Evolutionary conservation across 2,797 vertebrate species (phyloP).

Genomic region (Naso thynnoides): DNA sequence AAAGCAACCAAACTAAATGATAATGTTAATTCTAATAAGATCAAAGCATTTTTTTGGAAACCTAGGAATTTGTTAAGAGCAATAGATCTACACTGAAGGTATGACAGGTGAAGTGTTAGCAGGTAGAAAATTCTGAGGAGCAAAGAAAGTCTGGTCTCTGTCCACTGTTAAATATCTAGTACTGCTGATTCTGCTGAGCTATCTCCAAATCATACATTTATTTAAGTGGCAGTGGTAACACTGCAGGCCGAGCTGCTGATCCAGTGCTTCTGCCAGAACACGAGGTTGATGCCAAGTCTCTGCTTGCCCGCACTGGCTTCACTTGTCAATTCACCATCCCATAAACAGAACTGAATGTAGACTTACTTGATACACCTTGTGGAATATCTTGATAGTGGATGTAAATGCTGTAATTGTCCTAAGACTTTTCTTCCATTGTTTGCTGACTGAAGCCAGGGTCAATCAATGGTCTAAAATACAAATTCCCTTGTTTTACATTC

Average conservation of each 20-base stretch:
- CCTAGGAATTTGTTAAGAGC: not conserved
- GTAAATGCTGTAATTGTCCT: constrained; percentile 14
- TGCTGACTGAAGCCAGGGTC: no score
- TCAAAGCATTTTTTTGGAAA: not conserved
- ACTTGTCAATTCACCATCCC: constrained; percentile 39
- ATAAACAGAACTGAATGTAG: constrained; percentile 40
- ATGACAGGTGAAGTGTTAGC: not conserved
- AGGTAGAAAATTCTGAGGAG: not conserved
- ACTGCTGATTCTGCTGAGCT: constrained; percentile 34
- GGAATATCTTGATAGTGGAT: constrained; percentile 44
- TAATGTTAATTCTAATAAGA: constrained; percentile 6
- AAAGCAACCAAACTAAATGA: constrained; percentile 9
- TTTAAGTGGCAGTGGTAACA: constrained; percentile 45
- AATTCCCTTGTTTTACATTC: no score
- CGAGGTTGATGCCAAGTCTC: constrained; percentile 51
- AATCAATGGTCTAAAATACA: no score
- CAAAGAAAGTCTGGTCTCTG: not conserved
- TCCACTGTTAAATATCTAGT: not conserved
- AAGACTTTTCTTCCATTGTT: constrained; percentile 1
- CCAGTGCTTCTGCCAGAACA: constrained; percentile 32
- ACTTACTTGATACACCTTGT: constrained; percentile 40
- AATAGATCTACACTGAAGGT: not conserved
- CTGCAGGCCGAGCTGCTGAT: constrained; percentile 38
- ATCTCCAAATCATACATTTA: constrained; percentile 60
- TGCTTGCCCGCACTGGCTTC: constrained; percentile 58